phyloP scores from a whole-genome alignment of 2,797 vertebrate genomes.

The Cottoperca gobio region DNA sequence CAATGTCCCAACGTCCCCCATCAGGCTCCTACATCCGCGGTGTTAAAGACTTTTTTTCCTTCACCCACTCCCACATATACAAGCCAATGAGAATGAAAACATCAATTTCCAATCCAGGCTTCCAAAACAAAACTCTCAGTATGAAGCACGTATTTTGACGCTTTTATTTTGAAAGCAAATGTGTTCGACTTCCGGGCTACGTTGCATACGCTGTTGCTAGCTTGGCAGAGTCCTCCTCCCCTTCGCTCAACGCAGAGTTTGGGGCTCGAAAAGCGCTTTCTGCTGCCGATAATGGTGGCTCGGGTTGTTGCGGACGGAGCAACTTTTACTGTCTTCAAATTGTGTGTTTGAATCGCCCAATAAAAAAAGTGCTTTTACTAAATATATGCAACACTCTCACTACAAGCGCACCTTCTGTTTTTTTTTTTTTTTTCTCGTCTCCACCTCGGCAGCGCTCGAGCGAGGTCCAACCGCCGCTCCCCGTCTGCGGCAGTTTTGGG shows the following conservation, averaged over 20 bases:
- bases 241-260: conserved; percentile 77
- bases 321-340: conserved; percentile 67
- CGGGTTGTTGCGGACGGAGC: conserved; percentile 53
- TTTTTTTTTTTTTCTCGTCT: conserved; percentile 43
- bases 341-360: not conserved
- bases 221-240: conserved; percentile 47
- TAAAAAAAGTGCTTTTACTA: conserved; percentile 17
- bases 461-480: conserved; percentile 83
- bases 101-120: accelerated
- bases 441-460: conserved; percentile 71
- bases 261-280: conserved; percentile 83
- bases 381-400: conserved; percentile 35
- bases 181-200: conserved; percentile 25
- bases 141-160: accelerated
- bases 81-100: not conserved
- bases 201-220: not conserved
- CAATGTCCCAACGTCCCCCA: conserved; percentile 72
- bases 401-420: conserved; percentile 75
- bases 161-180: conserved; percentile 35
- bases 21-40: conserved; percentile 73
- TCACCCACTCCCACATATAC: conserved; percentile 71
- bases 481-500: conserved; percentile 86
- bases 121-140: conserved; percentile 36
- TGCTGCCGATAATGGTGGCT: conserved; percentile 75
- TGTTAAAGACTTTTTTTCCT: conserved; percentile 77